Evolutionary conservation across 1,140 invertebrate genomes (phyloP), one percentile per base, ranked within the genome.

Genomic region (Harlomillsia oculata): DNA sequence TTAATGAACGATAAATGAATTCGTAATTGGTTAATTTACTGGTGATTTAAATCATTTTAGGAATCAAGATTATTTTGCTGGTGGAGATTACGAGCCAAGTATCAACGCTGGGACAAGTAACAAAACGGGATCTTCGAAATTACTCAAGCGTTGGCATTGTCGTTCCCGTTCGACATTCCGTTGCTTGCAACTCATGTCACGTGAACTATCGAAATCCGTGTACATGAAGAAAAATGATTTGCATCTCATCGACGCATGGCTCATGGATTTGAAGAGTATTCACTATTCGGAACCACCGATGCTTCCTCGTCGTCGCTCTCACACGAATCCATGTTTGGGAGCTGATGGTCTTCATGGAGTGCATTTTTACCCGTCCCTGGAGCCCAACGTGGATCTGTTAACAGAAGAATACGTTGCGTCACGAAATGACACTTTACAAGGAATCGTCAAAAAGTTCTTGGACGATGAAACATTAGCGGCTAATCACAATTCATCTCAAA

Each of bases 311-410:
- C 46, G 68, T 28, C 49, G 68, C 16, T 64, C 66, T 14, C 58
- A 64, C 28, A 61, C 55, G n/a, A 67, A 68, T 48, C 68, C 68
- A 9, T 69, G 68, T 46, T 37, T 69, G 9, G 68, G 68, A 26
- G 67, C 67, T 36, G 67, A 69, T 57, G 68, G 67, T 37, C 64
- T 69, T 23, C 65, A 64, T 41, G 68, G 68, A 26, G 62, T 69
- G 28, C 61, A 64, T 29, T 69, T 68, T 49, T 64, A 63, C 37
- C 67, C 67, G 5, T 56, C 67, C 6, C 50, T 69, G 18, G 60
- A 62, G 18, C 65, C 62, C 5, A 63, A 63, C 41, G 18, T 48
- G 5, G 51, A 50, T 26, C 48, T 59, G 23, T 13, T 41, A 1
- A 57, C 43, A 3, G 45, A 60, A 8, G 63, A 69, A 16, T 59